Percentiles rank a stretch among this genome's conserved stretches.
Evolutionary conservation across 2,888 invertebrate species (phyloP).

Genomic region (Arrhopalites spinosus): DNA sequence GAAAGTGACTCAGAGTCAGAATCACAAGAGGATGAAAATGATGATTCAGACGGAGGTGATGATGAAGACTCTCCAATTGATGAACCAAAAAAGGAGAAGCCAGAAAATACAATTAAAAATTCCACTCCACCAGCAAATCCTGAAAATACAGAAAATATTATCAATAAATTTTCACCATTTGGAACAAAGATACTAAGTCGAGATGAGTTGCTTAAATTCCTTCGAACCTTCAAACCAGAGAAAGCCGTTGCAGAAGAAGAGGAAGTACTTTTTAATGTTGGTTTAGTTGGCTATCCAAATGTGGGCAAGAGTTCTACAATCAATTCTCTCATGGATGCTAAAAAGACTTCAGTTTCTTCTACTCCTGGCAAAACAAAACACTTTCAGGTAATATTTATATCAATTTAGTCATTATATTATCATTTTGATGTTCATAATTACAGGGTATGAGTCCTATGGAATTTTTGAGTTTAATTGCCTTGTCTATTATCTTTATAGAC

Average conservation of each 20-base stretch:
- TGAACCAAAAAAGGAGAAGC: constrained; percentile 36
- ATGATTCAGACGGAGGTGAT: constrained; percentile 62
- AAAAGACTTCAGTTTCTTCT: constrained; percentile 84
- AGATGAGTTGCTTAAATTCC: constrained; percentile 72
- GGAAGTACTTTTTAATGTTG: constrained; percentile 73
- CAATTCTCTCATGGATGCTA: constrained; percentile 84
- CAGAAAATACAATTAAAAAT: constrained; percentile 12
- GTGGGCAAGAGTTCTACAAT: constrained; percentile 99
- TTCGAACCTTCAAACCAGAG: constrained; percentile 66
- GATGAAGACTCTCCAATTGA: constrained; percentile 57
- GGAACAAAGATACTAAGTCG: constrained; percentile 63
- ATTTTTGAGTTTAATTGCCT: background rate
- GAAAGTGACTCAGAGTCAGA: constrained; percentile 43
- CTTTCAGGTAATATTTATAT: constrained; percentile 67
- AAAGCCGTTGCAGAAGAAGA: constrained; percentile 18
- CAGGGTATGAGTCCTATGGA: background rate
- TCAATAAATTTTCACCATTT: constrained; percentile 22
- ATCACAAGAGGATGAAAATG: constrained; percentile 51
- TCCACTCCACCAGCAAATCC: background rate
- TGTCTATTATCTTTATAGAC: constrained; percentile 67
- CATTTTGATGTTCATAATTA: too few species aligned
- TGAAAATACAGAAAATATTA: background rate
- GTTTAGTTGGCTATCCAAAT: constrained; percentile 97
- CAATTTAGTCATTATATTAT: too few species aligned
- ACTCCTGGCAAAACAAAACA: constrained; percentile 99